A percentile compares a stretch with the other conserved stretches of the same genome.
These are phyloP conservation scores for Prionailurus viverrinus DNA, from an alignment of 2,113 vertebrate species.

Conservation along the genomic window DNA sequence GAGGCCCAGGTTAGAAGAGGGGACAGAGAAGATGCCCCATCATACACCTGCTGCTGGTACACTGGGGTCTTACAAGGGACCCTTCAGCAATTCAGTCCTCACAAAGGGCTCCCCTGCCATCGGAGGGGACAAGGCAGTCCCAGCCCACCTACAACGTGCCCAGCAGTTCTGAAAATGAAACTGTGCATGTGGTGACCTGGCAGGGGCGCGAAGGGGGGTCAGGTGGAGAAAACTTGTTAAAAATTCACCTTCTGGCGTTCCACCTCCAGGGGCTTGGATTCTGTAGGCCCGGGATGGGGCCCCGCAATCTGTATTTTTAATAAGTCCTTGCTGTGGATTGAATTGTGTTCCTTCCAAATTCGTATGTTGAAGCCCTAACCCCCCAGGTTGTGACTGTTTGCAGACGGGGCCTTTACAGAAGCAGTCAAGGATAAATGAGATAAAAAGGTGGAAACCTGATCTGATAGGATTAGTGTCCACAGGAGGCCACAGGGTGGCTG, in stretches of 20 bases:
- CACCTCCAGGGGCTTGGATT: background rate
- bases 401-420: background rate
- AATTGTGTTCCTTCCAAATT: background rate
- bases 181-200: no score
- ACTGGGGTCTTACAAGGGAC: no score
- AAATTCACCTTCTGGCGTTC: background rate
- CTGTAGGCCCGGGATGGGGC: no score
- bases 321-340: background rate
- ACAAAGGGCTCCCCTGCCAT: background rate
- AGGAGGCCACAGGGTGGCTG: background rate
- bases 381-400: background rate
- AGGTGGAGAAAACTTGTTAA: background rate
- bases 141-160: background rate
- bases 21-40: background rate
- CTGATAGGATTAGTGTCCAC: background rate
- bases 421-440: background rate
- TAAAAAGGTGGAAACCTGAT: background rate
- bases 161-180: background rate
- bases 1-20: no score
- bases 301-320: background rate
- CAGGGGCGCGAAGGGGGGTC: background rate
- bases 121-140: background rate
- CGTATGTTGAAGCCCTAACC: background rate
- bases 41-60: rapidly evolving
- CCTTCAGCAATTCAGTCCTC: background rate